phyloP scores from a whole-genome alignment of 2,797 vertebrate genomes.

The Glossophaga mutica region DNA sequence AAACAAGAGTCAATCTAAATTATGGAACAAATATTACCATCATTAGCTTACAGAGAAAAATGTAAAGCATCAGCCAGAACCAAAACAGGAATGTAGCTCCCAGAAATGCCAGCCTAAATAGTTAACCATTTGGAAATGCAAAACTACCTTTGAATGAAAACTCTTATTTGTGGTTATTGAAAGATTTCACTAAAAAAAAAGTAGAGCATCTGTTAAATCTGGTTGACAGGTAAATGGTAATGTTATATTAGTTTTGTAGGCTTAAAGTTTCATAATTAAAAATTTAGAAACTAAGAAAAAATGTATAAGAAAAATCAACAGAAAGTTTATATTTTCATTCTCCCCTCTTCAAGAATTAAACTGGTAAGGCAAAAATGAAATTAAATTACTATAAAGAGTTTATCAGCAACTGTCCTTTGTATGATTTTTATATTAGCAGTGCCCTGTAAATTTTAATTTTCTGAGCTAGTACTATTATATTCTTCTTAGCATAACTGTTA shows the following conservation, averaged over 20 bases:
- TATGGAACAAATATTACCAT: constrained; percentile 53
- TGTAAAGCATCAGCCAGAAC: constrained; percentile 1
- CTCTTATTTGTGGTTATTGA: not conserved
- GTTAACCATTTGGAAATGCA: not conserved
- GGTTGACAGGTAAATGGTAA: not conserved
- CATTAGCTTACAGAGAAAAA: constrained; percentile 36
- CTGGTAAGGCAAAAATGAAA: constrained; percentile 17
- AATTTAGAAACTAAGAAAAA: constrained; percentile 3
- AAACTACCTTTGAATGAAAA: constrained; percentile 45
- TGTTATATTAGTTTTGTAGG: constrained; percentile 15
- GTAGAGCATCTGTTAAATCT: not conserved
- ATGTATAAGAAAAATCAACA: not conserved
- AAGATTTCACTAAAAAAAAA: constrained; percentile 32
- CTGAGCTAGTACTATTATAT: not conserved
- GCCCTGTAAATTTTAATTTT: constrained; percentile 11
- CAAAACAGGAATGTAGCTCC: constrained; percentile 9
- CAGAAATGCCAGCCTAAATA: not conserved
- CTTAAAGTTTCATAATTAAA: constrained; percentile 16
- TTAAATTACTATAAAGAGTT: not conserved
- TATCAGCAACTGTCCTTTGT: not conserved
- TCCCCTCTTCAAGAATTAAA: constrained; percentile 6
- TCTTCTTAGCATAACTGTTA: constrained; percentile 9
- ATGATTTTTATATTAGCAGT: not conserved
- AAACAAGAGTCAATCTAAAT: constrained; percentile 60
- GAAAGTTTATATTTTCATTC: constrained; percentile 19